Evolutionary conservation across 1,140 invertebrate species (phyloP).

Genomic region (Zophobas atratus): DNA sequence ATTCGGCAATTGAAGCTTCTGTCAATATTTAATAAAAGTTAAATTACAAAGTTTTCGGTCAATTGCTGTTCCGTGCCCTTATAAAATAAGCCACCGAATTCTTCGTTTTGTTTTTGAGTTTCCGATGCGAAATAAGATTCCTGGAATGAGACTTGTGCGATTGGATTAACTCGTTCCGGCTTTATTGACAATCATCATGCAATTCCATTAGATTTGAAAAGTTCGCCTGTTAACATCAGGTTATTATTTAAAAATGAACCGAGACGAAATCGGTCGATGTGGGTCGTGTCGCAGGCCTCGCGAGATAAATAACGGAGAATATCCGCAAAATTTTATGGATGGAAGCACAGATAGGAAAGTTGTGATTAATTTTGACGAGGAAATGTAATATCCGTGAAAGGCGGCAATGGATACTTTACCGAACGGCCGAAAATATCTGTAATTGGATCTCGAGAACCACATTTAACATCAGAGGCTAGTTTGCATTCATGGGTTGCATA

Average conservation of each 20-base stretch:
- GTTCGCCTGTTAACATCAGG: neutral
- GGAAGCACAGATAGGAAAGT: no score
- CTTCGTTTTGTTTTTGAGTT: constrained; percentile 13
- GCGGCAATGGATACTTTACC: no score
- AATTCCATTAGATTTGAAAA: constrained; percentile 8
- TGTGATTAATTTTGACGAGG: no score
- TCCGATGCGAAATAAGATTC: constrained; percentile 21
- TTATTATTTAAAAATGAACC: neutral
- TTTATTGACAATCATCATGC: constrained; percentile 25
- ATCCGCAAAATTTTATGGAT: neutral
- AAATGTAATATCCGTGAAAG: no score
- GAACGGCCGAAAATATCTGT: no score
- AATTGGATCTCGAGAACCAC: no score
- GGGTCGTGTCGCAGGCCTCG: neutral
- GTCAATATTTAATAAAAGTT: constrained; percentile 38
- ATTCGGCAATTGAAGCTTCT: constrained; percentile 24
- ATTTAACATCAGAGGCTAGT: no score
- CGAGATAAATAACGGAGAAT: constrained; percentile 8
- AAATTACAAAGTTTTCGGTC: constrained; percentile 35
- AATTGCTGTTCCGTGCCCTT: constrained; percentile 30
- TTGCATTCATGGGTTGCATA: no score
- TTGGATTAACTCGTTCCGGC: constrained; percentile 17
- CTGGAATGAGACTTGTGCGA: constrained; percentile 23
- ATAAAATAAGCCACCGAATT: constrained; percentile 22
- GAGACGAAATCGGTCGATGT: neutral